Base-by-base conservation (phyloP, 2,797 vertebrate genomes). In the Chelonia mydas region DNA sequence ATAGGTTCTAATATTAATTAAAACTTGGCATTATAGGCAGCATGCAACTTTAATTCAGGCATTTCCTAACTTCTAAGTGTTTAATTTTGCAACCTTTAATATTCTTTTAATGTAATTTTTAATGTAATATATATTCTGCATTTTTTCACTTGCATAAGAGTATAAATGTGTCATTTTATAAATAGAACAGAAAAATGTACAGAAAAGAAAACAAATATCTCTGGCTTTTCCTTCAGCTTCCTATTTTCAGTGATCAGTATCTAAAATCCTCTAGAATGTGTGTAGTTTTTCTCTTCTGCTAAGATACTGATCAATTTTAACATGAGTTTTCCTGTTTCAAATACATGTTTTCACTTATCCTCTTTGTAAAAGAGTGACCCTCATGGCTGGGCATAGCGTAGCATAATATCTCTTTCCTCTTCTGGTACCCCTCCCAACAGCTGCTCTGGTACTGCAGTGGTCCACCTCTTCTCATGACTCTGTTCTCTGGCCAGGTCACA, bases 371-470 rank as follows among this genome's bases (percentile, higher is more conserved):
- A 17, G 31, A 65, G 15, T 68, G n/a, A 10, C n/a, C 17, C n/a
- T 23, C 21, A 41, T 72, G 68, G 10, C 21, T 72, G n/a, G 19
- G 37, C 19, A 41, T 23, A 41, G 19, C n/a, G 12, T 41, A 15
- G 28, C 31, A 61, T 61, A 59, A 59, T 59, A 68, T 37, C 65
- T 68, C n/a, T 65, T 68, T 68, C 17, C 17, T 17, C 16, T 68
- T 37, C 65, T 11, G 65, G n/a, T 3, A 21, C 1, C 33, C 17
- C 3, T 15, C 3, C 7, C 3, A 3, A n/a, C 13, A 61, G 28
- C 28, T 31, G 57, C 28, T 59, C 17, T 68, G 17, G 17, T 37
- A n/a, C n/a, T 37, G 17, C n/a, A 23, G 17, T 68, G 65, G n/a
- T 68, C 17, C 31, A 16, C 8, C 33, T n/a, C 33, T 65, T 19